Base-by-base conservation (phyloP, 2,888 invertebrate species). In the Brachycybe producta region DNA sequence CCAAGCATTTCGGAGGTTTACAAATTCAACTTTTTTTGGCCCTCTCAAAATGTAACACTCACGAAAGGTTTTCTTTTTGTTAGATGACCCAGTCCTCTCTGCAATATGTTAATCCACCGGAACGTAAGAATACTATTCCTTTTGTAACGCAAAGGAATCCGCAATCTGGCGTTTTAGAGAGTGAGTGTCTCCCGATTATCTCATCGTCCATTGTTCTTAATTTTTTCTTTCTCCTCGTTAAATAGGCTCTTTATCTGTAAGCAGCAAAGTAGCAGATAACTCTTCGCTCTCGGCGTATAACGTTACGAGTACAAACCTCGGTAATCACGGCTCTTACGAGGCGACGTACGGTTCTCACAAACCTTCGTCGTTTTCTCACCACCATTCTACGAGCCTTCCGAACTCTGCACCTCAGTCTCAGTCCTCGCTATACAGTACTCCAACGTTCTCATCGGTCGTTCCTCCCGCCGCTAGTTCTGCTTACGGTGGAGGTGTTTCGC, bases 311-410 rank as follows among this genome's bases (percentile, higher is more conserved):
- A 30, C 23, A 5, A 28, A 15, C 13, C 13, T 19, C 27, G 28
- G 23, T 28, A 39, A 39, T 40, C 48, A 48, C 48, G 21, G 39
- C 8, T 13, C 23, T 26, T 48, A 26, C 39, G 39, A 48, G 48
- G 11, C 36, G 13, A 3, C 48, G 2, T 48, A 48, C 21, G 48
- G 27, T 8, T 39, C 21, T 19, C 48, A 48, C 21, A 48, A 48
- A 39, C 41, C 53, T 3, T 53, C 53, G 26, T 30, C 46, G 17
- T 53, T 13, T 30, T 5, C 44, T 15, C 44, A 28, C 13, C 44
- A 44, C 17, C 44, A 44, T 32, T 41, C 41, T 24, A 13, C 24
- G n/a, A n/a, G n/a, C 11, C 2, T 23, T 8, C 7, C 23, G 2
- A 41, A 23, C 3, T 5, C 41, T 23, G 21, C 15, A 15, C 17